Evolutionary conservation across 2,888 invertebrate species (phyloP).

Genomic region (Elgonia sp.): DNA sequence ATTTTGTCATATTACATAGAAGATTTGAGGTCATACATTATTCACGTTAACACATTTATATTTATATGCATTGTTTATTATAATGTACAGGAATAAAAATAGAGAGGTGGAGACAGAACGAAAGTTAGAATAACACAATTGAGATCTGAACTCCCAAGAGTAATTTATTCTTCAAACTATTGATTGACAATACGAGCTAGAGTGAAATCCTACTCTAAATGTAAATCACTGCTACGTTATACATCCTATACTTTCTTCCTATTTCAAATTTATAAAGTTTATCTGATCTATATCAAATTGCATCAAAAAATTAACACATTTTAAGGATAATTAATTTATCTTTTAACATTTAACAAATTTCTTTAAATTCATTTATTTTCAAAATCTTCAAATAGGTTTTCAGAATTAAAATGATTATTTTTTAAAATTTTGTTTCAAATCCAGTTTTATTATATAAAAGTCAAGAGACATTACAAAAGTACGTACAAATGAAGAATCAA

Average conservation of each 20-base stretch:
- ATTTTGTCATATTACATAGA: too few relatives aligned
- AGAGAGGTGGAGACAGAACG: neutral
- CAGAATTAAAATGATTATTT: too few relatives aligned
- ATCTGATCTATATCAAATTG: neutral
- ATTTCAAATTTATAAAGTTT: neutral
- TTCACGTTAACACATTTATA: neutral
- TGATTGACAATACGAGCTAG: slow-evolving; percentile 16
- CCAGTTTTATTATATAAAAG: neutral
- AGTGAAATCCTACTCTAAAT: slow-evolving; percentile 17
- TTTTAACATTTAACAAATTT: too few relatives aligned
- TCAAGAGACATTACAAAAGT: neutral
- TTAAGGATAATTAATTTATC: too few relatives aligned
- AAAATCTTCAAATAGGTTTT: too few relatives aligned
- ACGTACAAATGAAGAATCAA: neutral
- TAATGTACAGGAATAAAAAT: neutral
- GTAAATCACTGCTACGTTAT: slow-evolving; percentile 31
- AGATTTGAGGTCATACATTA: neutral
- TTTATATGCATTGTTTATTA: slow-evolving; percentile 6
- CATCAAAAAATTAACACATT: neutral
- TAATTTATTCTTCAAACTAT: slow-evolving; percentile 26
- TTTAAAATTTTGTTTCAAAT: neutral
- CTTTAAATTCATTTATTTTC: too few relatives aligned
- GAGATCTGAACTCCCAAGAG: slow-evolving; percentile 29
- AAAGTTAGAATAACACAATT: slow-evolving; percentile 22
- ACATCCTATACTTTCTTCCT: slow-evolving; percentile 5